Evolutionary conservation across 1,140 invertebrate genomes (phyloP).

Genomic region (Ceratosolen fusciceps): DNA sequence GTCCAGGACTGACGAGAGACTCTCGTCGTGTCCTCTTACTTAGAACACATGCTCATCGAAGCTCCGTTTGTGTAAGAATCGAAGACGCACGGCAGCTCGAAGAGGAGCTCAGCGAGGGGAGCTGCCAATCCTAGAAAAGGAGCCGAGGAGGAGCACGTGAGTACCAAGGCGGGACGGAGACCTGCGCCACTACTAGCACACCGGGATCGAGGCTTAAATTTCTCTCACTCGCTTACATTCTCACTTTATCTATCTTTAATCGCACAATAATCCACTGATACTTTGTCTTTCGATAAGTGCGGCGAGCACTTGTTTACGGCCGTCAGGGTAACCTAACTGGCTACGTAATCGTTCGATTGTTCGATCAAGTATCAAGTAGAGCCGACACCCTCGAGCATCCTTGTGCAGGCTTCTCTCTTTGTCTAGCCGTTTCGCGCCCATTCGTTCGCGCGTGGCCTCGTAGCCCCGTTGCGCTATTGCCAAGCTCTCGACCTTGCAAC

Average conservation of each 20-base stretch:
- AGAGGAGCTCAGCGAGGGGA: no score
- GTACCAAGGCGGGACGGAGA: neutral
- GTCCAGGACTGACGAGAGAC: neutral
- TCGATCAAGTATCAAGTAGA: neutral
- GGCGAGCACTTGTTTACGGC: neutral
- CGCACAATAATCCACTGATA: no score
- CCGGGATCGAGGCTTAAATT: neutral
- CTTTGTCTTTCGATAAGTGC: neutral
- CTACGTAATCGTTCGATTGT: neutral
- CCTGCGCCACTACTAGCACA: no score
- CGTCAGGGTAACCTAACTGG: neutral
- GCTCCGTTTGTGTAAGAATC: neutral
- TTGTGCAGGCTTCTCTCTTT: neutral
- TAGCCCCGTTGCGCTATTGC: no score
- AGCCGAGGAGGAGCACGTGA: constrained; percentile 1
- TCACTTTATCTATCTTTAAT: no score
- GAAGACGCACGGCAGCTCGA: no score
- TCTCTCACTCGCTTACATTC: neutral
- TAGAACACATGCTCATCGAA: neutral
- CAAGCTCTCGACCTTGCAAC: no score
- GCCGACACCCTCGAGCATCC: constrained; percentile 22
- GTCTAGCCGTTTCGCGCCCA: no score
- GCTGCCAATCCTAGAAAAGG: neutral
- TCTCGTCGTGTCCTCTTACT: neutral
- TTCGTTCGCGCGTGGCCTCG: no score